Evolutionary conservation across 2,113 vertebrate species (phyloP).

Genomic region (Malurus melanocephalus): DNA sequence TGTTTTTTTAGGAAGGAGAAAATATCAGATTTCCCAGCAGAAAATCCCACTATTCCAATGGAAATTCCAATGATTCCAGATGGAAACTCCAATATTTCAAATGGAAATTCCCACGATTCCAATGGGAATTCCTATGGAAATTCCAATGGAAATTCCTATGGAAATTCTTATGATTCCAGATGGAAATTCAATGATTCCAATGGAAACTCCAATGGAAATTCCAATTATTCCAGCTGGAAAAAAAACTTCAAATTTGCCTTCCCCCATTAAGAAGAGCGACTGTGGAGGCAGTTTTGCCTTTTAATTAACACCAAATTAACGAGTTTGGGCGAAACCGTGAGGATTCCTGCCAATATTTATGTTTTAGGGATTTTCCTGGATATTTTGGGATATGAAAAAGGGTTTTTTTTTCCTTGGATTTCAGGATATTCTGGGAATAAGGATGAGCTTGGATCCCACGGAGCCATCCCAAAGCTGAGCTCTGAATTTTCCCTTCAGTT

Average conservation of each 20-base stretch:
- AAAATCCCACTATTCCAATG: neutral
- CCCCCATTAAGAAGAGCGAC: neutral
- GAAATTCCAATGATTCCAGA: neutral
- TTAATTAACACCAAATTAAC: neutral
- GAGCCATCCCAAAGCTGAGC: neutral
- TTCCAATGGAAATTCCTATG: neutral
- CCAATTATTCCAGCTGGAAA: neutral
- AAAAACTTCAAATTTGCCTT: neutral
- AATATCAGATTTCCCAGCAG: neutral
- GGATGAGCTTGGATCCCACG: neutral
- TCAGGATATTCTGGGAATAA: neutral
- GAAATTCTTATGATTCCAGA: neutral
- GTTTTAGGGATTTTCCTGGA: neutral
- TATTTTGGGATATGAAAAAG: accelerated
- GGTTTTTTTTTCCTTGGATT: neutral
- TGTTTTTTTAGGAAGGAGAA: neutral
- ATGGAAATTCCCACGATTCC: too few species aligned
- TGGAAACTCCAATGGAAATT: neutral
- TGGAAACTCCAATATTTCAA: neutral
- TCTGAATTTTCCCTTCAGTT: neutral
- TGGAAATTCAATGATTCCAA: neutral
- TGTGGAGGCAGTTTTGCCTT: neutral
- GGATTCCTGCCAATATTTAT: too few species aligned
- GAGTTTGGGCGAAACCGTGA: neutral
- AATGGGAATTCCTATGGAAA: too few species aligned